Percentiles rank a stretch among this genome's conserved stretches.
Evolutionary conservation across 2,888 invertebrate genomes (phyloP).

Genomic region (Mythimna loreyi): DNA sequence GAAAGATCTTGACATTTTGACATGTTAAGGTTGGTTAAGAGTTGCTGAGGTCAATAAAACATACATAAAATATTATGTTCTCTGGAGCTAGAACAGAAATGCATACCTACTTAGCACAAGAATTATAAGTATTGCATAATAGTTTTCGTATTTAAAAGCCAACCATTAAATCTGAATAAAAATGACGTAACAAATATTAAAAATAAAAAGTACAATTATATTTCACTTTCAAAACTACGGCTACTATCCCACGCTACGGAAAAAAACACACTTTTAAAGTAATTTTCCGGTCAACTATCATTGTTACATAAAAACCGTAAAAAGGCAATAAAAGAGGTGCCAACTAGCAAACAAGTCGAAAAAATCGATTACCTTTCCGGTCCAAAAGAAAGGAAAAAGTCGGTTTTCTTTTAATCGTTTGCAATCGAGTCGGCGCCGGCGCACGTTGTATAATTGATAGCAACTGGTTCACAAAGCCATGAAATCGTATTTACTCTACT

Average conservation of each 20-base stretch:
- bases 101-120: too few species aligned
- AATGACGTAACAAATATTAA: background rate
- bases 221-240: conserved; percentile 37
- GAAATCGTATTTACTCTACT: conserved; percentile 77
- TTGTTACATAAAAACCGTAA: conserved; percentile 31
- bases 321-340: conserved; percentile 3
- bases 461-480: conserved; percentile 66
- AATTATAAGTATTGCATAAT: too few species aligned
- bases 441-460: conserved; percentile 66
- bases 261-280: conserved; percentile 8
- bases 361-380: conserved; percentile 48
- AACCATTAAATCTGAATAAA: background rate
- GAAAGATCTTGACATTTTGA: too few species aligned
- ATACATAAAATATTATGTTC: too few species aligned
- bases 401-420: conserved; percentile 57
- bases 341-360: conserved; percentile 27
- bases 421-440: conserved; percentile 49
- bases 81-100: too few species aligned
- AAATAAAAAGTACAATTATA: background rate
- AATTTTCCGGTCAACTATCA: conserved; percentile 4
- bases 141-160: conserved; percentile 5
- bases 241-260: conserved; percentile 34
- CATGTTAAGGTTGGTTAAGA: too few species aligned
- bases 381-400: conserved; percentile 53
- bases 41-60: too few species aligned